Evolutionary conservation across 2,113 vertebrate genomes (phyloP), one percentile per base, ranked within the genome.

Genomic region (Dasyurus viverrinus): DNA sequence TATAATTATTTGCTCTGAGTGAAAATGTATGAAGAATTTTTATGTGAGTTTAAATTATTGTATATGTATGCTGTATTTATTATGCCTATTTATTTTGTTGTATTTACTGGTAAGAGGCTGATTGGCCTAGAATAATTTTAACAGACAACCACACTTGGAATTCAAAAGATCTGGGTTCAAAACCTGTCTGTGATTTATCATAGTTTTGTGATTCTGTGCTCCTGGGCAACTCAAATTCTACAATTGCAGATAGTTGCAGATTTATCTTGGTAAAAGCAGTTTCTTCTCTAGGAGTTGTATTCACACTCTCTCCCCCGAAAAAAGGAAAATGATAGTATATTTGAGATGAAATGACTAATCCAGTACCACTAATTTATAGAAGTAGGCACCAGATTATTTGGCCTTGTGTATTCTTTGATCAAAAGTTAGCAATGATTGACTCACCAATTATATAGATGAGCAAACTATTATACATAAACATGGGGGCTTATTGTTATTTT

Each of bases 291-390:
- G 68, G 36, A 76, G 0, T 76, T 76, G 16, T 16, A 76, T 14
- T n/a, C 36, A 50, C 8, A 50, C 50, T 2, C 9, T 8, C 25
- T 10, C 30, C 30, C 30, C 36, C 68, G 36, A 42, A n/a, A 60
- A 60, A 60, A 60, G 47, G 57, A 30, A 60, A 60, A 60, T 60
- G 25, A 57, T 57, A 36, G 27, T 92, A 91, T 60, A 55, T 94
- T 93, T 98, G 97, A 92, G 94, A 42, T 0, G 8, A 96, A 60
- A 60, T 60, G 27, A 27, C 9, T 36, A n/a, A n/a, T 76, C 14
- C 68, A 94, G n/a, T 53, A 42, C 46, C 90, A n/a, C 42, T 54
- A 91, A 8, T 94, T 93, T 97, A 96, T 95, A 97, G 47, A 93
- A 8, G 23, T 54, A 94, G 93, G 68, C 36, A 93, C 95, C 46